Conservation (phyloP, 2,113 vertebrate species). For the Setophaga petechia region DNA sequence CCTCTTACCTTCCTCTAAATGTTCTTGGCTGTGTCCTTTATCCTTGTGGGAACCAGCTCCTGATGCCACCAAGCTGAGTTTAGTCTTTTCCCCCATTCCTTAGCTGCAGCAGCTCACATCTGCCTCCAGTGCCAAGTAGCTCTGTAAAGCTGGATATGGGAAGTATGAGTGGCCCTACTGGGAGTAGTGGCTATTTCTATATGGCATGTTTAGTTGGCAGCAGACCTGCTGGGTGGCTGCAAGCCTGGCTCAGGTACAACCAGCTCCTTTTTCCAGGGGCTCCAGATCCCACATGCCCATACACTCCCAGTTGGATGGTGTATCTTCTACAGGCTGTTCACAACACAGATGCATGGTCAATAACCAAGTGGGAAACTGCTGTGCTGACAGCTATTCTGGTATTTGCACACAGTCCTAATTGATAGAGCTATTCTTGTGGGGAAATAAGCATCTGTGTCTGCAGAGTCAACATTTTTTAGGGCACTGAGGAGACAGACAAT, state of each 20-base stretch:
- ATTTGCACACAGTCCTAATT: background rate
- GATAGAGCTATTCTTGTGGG: background rate
- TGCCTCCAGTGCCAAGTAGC: background rate
- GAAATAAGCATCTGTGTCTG: background rate
- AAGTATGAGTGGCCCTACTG: background rate
- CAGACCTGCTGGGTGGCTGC: background rate
- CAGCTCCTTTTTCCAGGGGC: background rate
- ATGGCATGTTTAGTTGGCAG: background rate
- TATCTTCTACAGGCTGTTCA: background rate
- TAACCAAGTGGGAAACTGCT: background rate
- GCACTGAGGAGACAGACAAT: background rate
- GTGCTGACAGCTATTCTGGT: background rate
- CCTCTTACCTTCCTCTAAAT: background rate
- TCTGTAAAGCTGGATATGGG: background rate
- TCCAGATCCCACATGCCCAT: background rate
- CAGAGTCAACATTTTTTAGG: background rate
- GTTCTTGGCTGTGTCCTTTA: background rate
- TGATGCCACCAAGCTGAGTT: background rate
- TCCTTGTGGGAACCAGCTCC: background rate
- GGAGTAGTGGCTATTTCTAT: accelerated
- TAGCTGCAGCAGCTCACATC: background rate
- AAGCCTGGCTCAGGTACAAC: background rate
- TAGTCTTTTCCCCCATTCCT: background rate
- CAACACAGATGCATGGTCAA: background rate
- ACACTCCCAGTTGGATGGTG: background rate